Conservation (phyloP, 2,113 vertebrate species). For the Amia ocellicauda region DNA sequence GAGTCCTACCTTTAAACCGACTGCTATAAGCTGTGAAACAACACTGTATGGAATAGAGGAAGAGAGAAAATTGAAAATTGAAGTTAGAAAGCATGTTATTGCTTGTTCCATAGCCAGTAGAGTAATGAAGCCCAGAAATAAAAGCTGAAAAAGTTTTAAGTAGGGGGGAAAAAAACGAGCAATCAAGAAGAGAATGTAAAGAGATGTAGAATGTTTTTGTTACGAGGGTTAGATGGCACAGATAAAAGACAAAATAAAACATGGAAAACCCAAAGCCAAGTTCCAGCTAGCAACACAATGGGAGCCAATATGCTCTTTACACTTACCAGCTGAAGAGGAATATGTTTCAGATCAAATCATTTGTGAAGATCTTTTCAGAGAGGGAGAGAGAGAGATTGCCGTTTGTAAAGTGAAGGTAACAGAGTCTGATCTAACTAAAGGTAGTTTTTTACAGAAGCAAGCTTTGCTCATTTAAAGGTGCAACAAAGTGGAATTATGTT, state of each 20-base stretch:
- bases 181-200: constrained; percentile 40
- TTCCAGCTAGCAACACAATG: background rate
- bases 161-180: constrained; percentile 31
- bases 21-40: constrained; percentile 57
- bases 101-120: constrained; percentile 8
- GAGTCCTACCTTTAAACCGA: constrained; percentile 57
- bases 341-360: background rate
- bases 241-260: background rate
- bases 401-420: background rate
- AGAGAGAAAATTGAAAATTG: constrained; percentile 52
- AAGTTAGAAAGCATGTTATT: constrained; percentile 54
- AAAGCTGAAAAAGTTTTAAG: constrained; percentile 6
- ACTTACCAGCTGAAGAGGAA: constrained; percentile 2
- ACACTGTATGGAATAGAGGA: constrained; percentile 51
- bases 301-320: background rate
- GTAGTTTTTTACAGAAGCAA: background rate
- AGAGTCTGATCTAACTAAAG: background rate
- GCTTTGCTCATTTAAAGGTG: background rate
- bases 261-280: too few relatives aligned
- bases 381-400: background rate
- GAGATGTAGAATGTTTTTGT: constrained; percentile 34
- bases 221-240: background rate
- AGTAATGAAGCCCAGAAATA: constrained; percentile 15
- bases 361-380: background rate
- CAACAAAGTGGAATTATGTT: too few relatives aligned